Evolutionary conservation across 2,797 vertebrate genomes (phyloP), one percentile per base, ranked within the genome.

Genomic region (Poecilia picta): DNA sequence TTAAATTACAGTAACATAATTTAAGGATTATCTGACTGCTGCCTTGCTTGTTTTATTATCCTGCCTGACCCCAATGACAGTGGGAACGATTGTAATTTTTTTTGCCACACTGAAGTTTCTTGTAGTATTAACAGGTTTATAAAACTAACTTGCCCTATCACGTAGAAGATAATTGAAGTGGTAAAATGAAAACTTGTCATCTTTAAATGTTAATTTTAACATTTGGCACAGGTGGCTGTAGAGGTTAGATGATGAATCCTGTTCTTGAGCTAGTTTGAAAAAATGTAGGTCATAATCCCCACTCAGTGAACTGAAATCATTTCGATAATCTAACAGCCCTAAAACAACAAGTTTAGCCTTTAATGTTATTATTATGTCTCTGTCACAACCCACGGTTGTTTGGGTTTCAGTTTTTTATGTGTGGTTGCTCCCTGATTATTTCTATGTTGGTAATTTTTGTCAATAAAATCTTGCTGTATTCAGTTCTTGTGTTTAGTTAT

Each of bases 1-100:
- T 31, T 75, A 53, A 53, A 72, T 46, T 41, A 74, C 23, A 73
- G 25, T 23, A 51, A 73, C 84, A 64, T 64, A 59, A 75, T n/a
- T 73, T 39, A 43, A 59, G n/a, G 36, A 73, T 74, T n/a, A 16
- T 78, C 31, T 53, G 39, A 39, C 74, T 75, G 8, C 64, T 36
- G 72, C 46, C 45, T 6, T 20, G 41, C 31, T 72, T 36, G 31
- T 68, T 28, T 66, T 5, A 20, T 3, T 33, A 8, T 51, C 59
- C 70, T 59, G 46, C 25, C 8, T 68, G 51, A 80, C 64, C 73
- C 10, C 31, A 66, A 31, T 12, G 18, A 20, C 62, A 23, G 18
- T 23, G 18, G 33, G 33, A 4, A 36, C 1, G 16, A 64, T 8
- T 8, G 62, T 36, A 36, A 8, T 23, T 39, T 39, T 59, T 62